These are phyloP conservation scores for Gyrodactylus bullatarudis DNA, from an alignment of 1,140 invertebrate species.

Conservation along the genomic window DNA sequence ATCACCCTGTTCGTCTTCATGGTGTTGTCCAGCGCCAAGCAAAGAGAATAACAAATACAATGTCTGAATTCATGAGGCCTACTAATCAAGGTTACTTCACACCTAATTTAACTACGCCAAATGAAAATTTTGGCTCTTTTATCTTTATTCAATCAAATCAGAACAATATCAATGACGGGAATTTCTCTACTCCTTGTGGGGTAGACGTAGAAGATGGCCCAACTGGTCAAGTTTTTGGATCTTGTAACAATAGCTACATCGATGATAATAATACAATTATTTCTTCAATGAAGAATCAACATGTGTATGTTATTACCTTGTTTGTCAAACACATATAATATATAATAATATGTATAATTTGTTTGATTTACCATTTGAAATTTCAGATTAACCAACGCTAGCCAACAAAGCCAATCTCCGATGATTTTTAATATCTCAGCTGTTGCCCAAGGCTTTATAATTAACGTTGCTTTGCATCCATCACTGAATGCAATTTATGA, in stretches of 20 bases:
- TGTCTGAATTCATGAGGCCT: neutral
- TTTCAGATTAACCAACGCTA: neutral
- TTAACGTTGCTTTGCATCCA: slow-evolving; percentile 2
- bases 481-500: neutral
- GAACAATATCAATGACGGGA: neutral
- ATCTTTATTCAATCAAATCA: too few relatives aligned
- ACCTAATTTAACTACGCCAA: too few relatives aligned
- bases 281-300: neutral
- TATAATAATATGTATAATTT: neutral
- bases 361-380: too few relatives aligned
- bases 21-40: neutral
- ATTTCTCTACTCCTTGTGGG: neutral
- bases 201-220: neutral
- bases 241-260: neutral
- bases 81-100: neutral
- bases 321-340: neutral
- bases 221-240: neutral
- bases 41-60: neutral
- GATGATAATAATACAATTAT: neutral
- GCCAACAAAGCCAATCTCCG: neutral
- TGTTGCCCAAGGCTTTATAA: neutral
- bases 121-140: neutral
- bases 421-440: neutral
- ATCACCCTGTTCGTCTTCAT: neutral
- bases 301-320: neutral